Evolutionary conservation across 2,797 vertebrate genomes (phyloP).

Genomic region (Takifugu rubripes): DNA sequence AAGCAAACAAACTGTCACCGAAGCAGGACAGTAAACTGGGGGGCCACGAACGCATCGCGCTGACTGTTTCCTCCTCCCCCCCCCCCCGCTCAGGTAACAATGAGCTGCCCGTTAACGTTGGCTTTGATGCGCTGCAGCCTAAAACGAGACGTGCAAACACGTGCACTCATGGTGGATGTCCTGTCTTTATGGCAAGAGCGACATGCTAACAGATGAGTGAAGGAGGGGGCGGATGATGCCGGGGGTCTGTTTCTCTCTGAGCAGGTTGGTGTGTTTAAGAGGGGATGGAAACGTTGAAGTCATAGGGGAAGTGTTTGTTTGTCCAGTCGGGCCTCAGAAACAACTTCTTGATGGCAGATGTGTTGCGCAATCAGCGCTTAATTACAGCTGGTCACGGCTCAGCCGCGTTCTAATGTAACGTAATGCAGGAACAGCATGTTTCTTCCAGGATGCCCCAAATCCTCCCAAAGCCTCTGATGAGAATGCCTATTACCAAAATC

Average conservation of each 20-base stretch:
- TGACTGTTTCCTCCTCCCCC: constrained; percentile 67
- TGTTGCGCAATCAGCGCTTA: constrained; percentile 41
- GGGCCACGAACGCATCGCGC: constrained; percentile 1
- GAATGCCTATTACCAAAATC: constrained; percentile 23
- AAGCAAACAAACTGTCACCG: too few species aligned
- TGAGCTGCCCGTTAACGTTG: constrained; percentile 28
- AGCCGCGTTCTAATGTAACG: constrained; percentile 14
- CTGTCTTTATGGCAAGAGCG: constrained; percentile 40
- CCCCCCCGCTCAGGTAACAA: constrained; percentile 65
- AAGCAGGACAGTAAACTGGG: too few species aligned
- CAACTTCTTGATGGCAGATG: constrained; percentile 56
- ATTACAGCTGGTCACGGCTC: constrained; percentile 35
- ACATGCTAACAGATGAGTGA: constrained; percentile 39
- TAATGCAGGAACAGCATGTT: constrained; percentile 20
- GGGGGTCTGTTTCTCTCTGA: constrained; percentile 1
- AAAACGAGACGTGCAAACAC: constrained; percentile 8
- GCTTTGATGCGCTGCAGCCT: constrained; percentile 32
- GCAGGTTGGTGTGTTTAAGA: constrained; percentile 22
- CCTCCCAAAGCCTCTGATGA: constrained; percentile 24
- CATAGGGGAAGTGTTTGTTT: constrained; percentile 54
- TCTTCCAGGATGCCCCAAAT: constrained; percentile 29
- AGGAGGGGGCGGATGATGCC: constrained; percentile 16
- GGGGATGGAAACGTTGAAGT: constrained; percentile 59
- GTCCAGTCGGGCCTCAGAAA: constrained; percentile 46
- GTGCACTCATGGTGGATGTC: constrained; percentile 20